These are phyloP conservation scores for Coregonus sp. DNA, from an alignment of 2,797 vertebrate species.

Conservation along the genomic window DNA sequence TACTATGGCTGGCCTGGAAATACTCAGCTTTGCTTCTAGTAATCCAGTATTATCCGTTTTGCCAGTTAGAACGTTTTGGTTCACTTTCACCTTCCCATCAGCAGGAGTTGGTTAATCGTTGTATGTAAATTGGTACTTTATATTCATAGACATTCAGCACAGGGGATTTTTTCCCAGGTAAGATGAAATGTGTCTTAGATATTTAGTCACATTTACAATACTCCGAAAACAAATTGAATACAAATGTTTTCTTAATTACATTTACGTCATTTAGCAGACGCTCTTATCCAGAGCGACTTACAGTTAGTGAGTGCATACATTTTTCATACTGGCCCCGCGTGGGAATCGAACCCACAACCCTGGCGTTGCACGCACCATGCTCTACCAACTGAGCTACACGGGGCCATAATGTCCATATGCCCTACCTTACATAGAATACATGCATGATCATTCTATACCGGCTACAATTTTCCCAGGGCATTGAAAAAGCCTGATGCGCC, in stretches of 20 bases:
- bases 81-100: conserved; percentile 15
- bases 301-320: no score
- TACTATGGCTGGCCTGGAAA: conserved; percentile 19
- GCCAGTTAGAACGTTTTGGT: background rate
- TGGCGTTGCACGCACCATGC: no score
- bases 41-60: no score
- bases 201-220: background rate
- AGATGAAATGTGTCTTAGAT: background rate
- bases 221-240: background rate
- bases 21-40: background rate
- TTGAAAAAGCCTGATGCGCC: background rate
- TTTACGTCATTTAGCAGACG: no score
- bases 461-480: background rate
- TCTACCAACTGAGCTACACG: no score
- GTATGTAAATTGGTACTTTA: conserved; percentile 47
- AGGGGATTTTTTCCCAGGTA: background rate
- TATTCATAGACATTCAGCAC: conserved; percentile 41
- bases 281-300: no score
- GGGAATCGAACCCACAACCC: no score
- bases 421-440: background rate
- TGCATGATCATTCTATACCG: background rate
- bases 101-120: conserved; percentile 22
- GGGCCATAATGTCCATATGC: background rate
- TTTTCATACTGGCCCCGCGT: no score
- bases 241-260: no score